phyloP scores from a whole-genome alignment of 2,113 vertebrate species.

The Anolis carolinensis region DNA sequence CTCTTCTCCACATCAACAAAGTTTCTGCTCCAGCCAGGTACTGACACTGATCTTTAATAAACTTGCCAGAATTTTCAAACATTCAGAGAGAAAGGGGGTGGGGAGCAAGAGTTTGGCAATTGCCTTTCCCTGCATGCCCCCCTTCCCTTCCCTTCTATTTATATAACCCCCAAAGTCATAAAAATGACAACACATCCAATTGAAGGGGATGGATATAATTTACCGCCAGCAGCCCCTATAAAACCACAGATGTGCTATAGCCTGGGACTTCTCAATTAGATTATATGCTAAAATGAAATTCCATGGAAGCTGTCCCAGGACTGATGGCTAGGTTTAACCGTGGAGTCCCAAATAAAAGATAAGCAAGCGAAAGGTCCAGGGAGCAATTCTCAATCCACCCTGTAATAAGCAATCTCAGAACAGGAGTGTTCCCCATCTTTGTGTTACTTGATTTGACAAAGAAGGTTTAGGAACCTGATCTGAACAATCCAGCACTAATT shows the following conservation, averaged over 20 bases:
- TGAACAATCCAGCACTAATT: too few species aligned
- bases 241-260: slow-evolving; percentile 27
- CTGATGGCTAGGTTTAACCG: slow-evolving; percentile 3
- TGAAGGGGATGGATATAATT: slow-evolving; percentile 28
- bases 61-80: slow-evolving; percentile 27
- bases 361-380: neutral
- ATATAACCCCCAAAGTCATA: slow-evolving; percentile 42
- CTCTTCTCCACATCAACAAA: slow-evolving; percentile 16
- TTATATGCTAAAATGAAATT: slow-evolving; percentile 25
- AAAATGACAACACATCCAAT: slow-evolving; percentile 46
- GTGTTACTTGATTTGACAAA: neutral
- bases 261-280: neutral
- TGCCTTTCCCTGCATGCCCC: neutral
- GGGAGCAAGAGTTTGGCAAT: slow-evolving; percentile 11
- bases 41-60: slow-evolving; percentile 13
- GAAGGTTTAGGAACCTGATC: neutral
- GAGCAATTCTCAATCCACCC: neutral
- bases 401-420: neutral
- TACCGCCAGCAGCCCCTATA: slow-evolving; percentile 35
- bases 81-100: neutral
- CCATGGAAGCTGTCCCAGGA: neutral
- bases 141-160: slow-evolving; percentile 31
- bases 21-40: slow-evolving; percentile 22
- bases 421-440: accelerated
- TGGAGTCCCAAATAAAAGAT: neutral